These are phyloP conservation scores for Urophycis tenuis DNA, from an alignment of 2,797 vertebrate genomes.

Conservation along the genomic window DNA sequence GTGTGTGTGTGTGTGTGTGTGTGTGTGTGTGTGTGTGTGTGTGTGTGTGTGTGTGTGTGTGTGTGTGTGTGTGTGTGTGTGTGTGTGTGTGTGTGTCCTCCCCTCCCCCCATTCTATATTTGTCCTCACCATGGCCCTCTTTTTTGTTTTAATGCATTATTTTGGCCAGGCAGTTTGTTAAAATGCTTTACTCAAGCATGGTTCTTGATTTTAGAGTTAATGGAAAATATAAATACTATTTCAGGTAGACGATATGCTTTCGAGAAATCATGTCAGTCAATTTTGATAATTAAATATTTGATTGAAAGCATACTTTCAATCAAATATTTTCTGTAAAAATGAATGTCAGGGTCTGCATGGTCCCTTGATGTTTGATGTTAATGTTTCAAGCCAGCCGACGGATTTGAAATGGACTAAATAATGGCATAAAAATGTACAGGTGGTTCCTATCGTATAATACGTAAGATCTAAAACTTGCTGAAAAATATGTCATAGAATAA, in stretches of 20 bases:
- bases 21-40: conserved; percentile 94
- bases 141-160: conserved; percentile 71
- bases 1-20: conserved; percentile 91
- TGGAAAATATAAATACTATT: background rate
- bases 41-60: conserved; percentile 93
- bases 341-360: background rate
- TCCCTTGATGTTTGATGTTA: background rate
- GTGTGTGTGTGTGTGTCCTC: conserved; percentile 78
- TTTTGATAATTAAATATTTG: background rate
- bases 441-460: background rate
- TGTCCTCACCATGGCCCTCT: conserved; percentile 62
- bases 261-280: background rate
- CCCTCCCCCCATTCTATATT: conserved; percentile 58
- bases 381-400: background rate
- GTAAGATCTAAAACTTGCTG: background rate
- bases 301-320: background rate
- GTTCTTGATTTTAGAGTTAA: background rate
- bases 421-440: background rate
- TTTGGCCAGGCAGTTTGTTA: conserved; percentile 32
- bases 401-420: background rate
- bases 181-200: conserved; percentile 8
- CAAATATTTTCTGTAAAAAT: background rate
- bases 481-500: background rate
- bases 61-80: conserved; percentile 92
- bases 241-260: background rate